Conservation (phyloP, 2,113 vertebrate genomes). For the Myotis yumanensis region DNA sequence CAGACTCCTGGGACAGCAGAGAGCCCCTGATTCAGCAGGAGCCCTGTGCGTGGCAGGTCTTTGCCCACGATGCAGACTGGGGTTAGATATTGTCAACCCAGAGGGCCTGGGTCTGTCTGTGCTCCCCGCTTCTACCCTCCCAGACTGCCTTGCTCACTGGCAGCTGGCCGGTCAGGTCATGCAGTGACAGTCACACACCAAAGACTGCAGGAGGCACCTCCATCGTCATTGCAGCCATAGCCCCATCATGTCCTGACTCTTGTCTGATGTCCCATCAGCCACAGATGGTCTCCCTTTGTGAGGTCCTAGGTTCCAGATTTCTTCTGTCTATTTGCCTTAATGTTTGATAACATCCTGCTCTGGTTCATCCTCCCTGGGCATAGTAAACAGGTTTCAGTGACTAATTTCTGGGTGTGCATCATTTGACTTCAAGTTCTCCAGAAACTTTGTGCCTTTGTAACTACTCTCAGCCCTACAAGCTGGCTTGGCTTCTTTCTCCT, state of each 20-base stretch:
- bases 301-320: background rate
- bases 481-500: background rate
- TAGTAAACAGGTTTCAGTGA: accelerated
- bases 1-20: accelerated
- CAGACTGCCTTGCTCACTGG: accelerated
- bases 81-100: accelerated
- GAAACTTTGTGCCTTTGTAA: accelerated
- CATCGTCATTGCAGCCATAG: background rate
- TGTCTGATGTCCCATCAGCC: accelerated
- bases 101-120: accelerated
- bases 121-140: accelerated
- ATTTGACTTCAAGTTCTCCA: accelerated
- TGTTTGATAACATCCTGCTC: accelerated
- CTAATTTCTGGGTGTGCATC: accelerated
- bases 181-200: accelerated
- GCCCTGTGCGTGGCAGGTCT: accelerated
- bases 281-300: background rate
- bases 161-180: accelerated
- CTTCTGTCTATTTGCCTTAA: accelerated
- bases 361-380: accelerated
- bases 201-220: accelerated
- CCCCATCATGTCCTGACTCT: background rate
- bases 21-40: background rate
- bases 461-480: accelerated
- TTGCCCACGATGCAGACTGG: accelerated